These are phyloP conservation scores for Metalampra italica DNA, from an alignment of 2,888 invertebrate species.

Conservation along the genomic window DNA sequence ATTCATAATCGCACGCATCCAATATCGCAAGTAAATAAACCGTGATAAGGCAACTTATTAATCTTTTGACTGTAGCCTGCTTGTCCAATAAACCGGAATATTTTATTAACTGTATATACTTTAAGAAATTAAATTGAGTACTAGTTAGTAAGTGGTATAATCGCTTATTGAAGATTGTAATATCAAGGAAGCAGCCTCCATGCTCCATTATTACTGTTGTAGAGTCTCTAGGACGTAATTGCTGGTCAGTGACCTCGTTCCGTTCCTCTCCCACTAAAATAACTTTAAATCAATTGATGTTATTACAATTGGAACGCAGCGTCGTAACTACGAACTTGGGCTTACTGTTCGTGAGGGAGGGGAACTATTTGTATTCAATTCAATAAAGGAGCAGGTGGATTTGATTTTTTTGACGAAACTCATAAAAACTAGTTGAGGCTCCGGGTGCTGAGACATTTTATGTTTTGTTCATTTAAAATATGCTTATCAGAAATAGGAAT, in stretches of 20 bases:
- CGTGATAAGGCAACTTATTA: not conserved
- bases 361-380: constrained; percentile 20
- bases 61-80: not conserved
- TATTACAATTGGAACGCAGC: constrained; percentile 73
- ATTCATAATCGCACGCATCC: not conserved
- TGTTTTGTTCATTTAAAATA: not conserved
- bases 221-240: constrained; percentile 70
- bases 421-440: constrained; percentile 8
- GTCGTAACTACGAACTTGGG: constrained; percentile 42
- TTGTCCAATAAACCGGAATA: not conserved
- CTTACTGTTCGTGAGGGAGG: constrained; percentile 44
- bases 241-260: constrained; percentile 73
- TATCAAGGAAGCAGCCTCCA: constrained; percentile 10
- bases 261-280: constrained; percentile 75
- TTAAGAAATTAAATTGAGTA: not conserved
- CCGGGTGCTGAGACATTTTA: not conserved
- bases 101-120: not conserved
- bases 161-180: constrained; percentile 5
- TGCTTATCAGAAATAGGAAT: too few relatives aligned
- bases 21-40: too few relatives aligned
- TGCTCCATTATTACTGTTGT: constrained; percentile 17
- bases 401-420: constrained; percentile 29
- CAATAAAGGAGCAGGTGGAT: constrained; percentile 44
- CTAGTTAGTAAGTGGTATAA: not conserved
- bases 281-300: constrained; percentile 77